Conservation (phyloP, 2,888 invertebrate species). For the Koerneria pararmatus region DNA sequence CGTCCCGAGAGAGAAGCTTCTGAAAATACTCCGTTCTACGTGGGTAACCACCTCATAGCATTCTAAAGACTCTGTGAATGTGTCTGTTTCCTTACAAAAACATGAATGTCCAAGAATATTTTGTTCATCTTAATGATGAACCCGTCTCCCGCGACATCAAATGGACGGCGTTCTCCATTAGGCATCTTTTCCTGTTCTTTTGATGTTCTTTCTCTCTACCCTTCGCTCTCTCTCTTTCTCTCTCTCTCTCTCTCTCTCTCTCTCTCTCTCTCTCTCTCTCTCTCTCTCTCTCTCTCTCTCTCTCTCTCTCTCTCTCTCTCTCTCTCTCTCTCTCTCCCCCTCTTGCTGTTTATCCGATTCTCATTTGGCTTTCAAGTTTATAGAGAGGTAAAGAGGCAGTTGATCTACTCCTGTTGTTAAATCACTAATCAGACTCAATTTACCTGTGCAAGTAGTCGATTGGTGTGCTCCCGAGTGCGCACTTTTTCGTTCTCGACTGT, state of each 20-base stretch:
- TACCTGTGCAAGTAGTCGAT: background rate
- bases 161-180: too few relatives aligned
- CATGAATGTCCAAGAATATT: too few relatives aligned
- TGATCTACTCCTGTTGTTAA: background rate
- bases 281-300: background rate
- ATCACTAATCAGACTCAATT: background rate
- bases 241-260: background rate
- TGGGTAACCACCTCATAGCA: too few relatives aligned
- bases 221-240: conserved; percentile 1
- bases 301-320: background rate
- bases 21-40: too few relatives aligned
- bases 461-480: conserved; percentile 7
- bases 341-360: too few relatives aligned
- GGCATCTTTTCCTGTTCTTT: too few relatives aligned
- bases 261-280: background rate
- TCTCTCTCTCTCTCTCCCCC: background rate
- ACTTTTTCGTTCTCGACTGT: conserved; percentile 11
- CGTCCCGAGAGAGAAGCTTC: too few relatives aligned
- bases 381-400: background rate
- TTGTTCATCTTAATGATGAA: too few relatives aligned
- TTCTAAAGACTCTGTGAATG: too few relatives aligned
- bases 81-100: too few relatives aligned
- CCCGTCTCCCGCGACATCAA: too few relatives aligned
- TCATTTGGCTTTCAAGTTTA: background rate
- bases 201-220: background rate